Conservation (phyloP, 53 echinoderm and acorn worm genomes). For the Apostichopus leukothele region DNA sequence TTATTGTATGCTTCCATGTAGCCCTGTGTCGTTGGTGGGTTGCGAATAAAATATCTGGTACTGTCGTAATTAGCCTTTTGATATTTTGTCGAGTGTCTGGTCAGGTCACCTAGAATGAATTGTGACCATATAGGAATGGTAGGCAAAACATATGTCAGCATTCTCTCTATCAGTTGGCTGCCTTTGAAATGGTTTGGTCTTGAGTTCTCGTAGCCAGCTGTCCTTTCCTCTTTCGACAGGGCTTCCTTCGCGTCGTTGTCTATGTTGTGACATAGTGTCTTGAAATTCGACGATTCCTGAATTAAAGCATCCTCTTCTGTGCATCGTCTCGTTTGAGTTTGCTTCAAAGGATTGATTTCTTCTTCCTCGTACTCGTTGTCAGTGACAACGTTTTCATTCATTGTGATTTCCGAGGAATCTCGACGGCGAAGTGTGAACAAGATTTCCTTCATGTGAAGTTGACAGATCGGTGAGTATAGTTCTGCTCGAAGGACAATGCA, state of each 20-base stretch:
- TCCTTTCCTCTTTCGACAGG: not conserved
- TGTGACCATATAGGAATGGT: slow-evolving; percentile 13
- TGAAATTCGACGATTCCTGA: not conserved
- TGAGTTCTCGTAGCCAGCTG: too few species aligned
- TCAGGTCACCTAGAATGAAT: not conserved
- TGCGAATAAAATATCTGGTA: not conserved
- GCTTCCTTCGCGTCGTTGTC: not conserved
- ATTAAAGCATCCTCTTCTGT: slow-evolving; percentile 13
- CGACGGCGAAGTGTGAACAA: too few species aligned
- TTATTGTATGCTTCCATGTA: slow-evolving; percentile 34
- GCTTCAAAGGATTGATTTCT: not conserved
- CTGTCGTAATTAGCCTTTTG: not conserved
- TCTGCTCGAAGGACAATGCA: not conserved
- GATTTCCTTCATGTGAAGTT: not conserved
- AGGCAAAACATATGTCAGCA: not conserved
- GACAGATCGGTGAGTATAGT: not conserved
- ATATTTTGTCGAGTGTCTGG: not conserved
- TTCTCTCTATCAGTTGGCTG: not conserved
- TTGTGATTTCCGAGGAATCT: not conserved
- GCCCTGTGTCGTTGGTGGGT: slow-evolving; percentile 20
- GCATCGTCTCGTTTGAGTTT: too few species aligned
- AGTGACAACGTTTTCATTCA: not conserved
- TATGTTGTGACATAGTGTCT: not conserved
- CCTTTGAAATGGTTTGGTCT: not conserved
- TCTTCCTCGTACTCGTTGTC: not conserved